phyloP scores from a whole-genome alignment of 1,140 invertebrate species.

The Hirudo medicinalis region DNA sequence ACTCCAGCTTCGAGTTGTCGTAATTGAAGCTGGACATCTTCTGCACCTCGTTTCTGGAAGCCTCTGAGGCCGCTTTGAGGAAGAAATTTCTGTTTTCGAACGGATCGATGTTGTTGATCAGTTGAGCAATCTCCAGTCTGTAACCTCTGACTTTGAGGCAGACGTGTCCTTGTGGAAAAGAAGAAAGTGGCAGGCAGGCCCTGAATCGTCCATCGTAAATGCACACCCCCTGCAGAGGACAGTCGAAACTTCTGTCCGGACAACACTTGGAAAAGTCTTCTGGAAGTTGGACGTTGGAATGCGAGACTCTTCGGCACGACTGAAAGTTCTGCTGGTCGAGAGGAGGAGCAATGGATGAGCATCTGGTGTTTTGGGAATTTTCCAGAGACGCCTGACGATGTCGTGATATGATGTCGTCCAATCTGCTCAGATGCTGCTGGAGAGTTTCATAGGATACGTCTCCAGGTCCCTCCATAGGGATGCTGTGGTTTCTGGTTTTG shows the following conservation, averaged over 20 bases:
- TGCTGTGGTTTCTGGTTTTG: too few relatives aligned
- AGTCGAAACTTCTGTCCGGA: slow-evolving; percentile 5
- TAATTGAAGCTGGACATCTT: too few relatives aligned
- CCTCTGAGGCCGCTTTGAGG: too few relatives aligned
- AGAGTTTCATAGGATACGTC: neutral
- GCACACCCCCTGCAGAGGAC: neutral
- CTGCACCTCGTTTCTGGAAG: too few relatives aligned
- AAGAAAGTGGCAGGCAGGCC: neutral
- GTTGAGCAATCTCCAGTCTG: slow-evolving; percentile 7
- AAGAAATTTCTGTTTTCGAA: too few relatives aligned
- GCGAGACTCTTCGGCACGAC: neutral
- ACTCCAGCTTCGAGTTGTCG: too few relatives aligned
- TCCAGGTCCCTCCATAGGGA: too few relatives aligned
- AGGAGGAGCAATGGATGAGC: too few relatives aligned
- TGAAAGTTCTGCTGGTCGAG: neutral
- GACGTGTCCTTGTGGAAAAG: slow-evolving; percentile 3
- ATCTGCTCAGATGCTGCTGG: slow-evolving; percentile 9
- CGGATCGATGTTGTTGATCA: neutral
- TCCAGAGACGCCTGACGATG: too few relatives aligned
- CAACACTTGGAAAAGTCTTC: slow-evolving; percentile 1
- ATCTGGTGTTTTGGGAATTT: too few relatives aligned
- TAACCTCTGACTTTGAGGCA: neutral
- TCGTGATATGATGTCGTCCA: neutral
- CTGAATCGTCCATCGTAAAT: neutral
- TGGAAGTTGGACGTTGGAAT: neutral